Percentiles rank a stretch among this genome's conserved stretches.
Conservation (phyloP, 2,888 invertebrate species). For the Lucinisca nassula region DNA sequence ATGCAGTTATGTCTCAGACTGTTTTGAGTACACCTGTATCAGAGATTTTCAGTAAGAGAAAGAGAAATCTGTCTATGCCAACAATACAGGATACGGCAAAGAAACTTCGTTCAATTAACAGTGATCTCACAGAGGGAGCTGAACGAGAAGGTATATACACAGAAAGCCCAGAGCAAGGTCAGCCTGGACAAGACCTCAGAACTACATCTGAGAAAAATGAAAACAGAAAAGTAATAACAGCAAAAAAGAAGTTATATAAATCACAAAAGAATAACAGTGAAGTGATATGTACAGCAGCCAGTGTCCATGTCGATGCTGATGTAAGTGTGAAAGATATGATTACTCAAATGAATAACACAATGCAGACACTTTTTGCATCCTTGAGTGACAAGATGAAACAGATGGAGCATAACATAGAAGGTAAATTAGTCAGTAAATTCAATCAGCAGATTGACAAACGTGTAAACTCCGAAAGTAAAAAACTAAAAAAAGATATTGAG, state of each 20-base stretch:
- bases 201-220: neutral
- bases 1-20: neutral
- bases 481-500: neutral
- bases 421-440: neutral
- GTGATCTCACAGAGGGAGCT: neutral
- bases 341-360: neutral
- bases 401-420: neutral
- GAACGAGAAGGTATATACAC: neutral
- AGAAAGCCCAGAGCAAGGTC: neutral
- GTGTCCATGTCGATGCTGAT: neutral
- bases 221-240: neutral
- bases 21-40: neutral
- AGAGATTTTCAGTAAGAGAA: neutral
- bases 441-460: slow-evolving; percentile 8
- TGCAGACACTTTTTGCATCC: neutral
- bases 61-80: neutral
- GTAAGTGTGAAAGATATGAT: slow-evolving; percentile 1
- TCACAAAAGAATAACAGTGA: neutral
- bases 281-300: neutral
- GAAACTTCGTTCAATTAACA: neutral
- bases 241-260: neutral
- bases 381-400: neutral
- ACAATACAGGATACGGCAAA: neutral
- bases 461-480: neutral
- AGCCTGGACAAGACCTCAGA: neutral